Percentiles rank a stretch among this genome's conserved stretches.
Conservation (phyloP, 2,797 vertebrate genomes). For the Phylloscopus collybita region DNA sequence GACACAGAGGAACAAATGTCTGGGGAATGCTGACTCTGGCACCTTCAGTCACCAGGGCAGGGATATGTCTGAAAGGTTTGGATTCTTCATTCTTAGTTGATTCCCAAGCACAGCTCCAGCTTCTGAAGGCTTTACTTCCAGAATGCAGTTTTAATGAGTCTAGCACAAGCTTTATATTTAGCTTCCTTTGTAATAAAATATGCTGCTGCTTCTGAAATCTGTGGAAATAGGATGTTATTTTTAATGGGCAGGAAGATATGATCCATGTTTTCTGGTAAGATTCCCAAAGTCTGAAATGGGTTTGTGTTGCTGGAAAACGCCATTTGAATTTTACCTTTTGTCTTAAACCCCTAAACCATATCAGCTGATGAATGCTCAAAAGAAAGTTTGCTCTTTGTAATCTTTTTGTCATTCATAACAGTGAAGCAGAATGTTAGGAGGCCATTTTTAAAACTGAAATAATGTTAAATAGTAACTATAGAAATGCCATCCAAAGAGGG, state of each 20-base stretch:
- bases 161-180: neutral
- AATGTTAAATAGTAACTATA: neutral
- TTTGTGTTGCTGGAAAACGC: neutral
- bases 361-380: neutral
- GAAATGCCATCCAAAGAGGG: neutral
- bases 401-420: neutral
- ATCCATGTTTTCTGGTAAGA: neutral
- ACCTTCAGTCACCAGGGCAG: conserved; percentile 51
- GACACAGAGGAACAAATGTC: conserved; percentile 41
- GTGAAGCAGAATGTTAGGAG: neutral
- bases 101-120: conserved; percentile 10
- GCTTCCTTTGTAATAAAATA: neutral
- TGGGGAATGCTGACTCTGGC: conserved; percentile 50
- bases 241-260: neutral
- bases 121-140: neutral
- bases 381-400: too few species aligned
- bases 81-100: neutral
- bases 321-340: neutral
- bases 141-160: neutral
- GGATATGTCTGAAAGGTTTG: neutral
- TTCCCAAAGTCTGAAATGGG: neutral
- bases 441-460: neutral
- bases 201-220: neutral
- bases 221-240: neutral
- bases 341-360: neutral